Base-by-base conservation (phyloP, 1,140 invertebrate species). In the Chironomus striatipennis region DNA sequence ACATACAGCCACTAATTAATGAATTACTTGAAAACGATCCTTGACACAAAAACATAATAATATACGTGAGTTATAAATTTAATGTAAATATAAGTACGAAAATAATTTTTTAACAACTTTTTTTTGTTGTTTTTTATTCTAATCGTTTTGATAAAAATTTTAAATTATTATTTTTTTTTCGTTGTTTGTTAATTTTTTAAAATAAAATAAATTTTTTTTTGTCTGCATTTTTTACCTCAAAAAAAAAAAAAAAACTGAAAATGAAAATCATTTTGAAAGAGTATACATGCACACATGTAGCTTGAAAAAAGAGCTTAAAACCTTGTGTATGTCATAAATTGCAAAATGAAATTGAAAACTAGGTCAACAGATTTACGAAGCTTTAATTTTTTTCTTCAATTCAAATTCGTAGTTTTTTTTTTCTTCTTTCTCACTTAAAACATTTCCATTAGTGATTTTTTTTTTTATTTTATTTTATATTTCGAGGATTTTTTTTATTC, bases 1-100 rank as follows among this genome's bases (percentile, higher is more conserved):
- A 57, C 47, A 57, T 57, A n/a, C 47, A 70, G 24, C 18, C 65
- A 70, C 20, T 70, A 18, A 70, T 70, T 70, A 70, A 70, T 70
- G 65, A 70, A 70, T 70, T 18, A 18, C 18, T 70, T 70, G 17
- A 70, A 70, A 18, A 70, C 18, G 20, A 70, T 70, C 65, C 65
- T 70, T 70, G 65, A 70, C 65, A 70, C 65, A 70, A 70, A 70
- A 70, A 70, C 65, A 70, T 70, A 70, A 70, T 70, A 70, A 70
- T 70, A 21, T 70, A 70, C 65, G n/a, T 18, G 20, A 21, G 65
- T 20, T 67, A 18, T 70, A 70, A 17, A 70, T 20, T 18, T 18
- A 70, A 70, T 73, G 21, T 15, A 73, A 34, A 42, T 42, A 73
- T 34, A 12, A 24, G 72, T 15, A 73, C 42, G 24, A 34, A 73